A percentile compares a stretch with the other conserved stretches of the same genome.
Conservation (phyloP, 2,888 invertebrate genomes). For the Philereme transversata region DNA sequence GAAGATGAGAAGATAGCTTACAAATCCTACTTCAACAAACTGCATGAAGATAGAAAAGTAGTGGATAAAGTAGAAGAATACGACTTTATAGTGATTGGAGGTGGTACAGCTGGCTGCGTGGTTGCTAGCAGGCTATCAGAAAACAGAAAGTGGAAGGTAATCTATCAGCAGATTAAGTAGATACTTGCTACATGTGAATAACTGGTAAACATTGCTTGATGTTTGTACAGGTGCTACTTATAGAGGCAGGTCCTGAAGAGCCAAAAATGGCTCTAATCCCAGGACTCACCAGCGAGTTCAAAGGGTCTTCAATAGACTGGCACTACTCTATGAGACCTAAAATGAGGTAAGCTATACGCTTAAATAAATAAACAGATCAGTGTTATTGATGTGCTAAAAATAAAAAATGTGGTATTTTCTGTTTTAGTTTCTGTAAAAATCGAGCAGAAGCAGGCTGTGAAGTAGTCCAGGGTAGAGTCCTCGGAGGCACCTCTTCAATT, state of each 20-base stretch:
- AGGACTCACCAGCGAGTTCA: slow-evolving; percentile 73
- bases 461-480: slow-evolving; percentile 70
- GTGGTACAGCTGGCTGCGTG: slow-evolving; percentile 76
- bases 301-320: slow-evolving; percentile 72
- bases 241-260: slow-evolving; percentile 74
- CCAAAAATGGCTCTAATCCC: slow-evolving; percentile 75
- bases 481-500: slow-evolving; percentile 74
- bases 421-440: slow-evolving; percentile 71
- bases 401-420: neutral
- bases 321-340: slow-evolving; percentile 73
- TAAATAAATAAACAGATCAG: no score
- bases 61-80: slow-evolving; percentile 47
- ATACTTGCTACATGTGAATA: no score
- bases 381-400: no score
- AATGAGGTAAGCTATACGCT: slow-evolving; percentile 57
- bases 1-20: slow-evolving; percentile 26
- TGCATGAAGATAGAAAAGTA: slow-evolving; percentile 30
- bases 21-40: slow-evolving; percentile 40
- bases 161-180: no score
- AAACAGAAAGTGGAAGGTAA: slow-evolving; percentile 74
- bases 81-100: slow-evolving; percentile 73
- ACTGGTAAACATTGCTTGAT: neutral
- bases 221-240: slow-evolving; percentile 56
- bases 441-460: slow-evolving; percentile 65
- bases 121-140: slow-evolving; percentile 74